A percentile compares a stretch with the other conserved stretches of the same genome.
Conservation (phyloP, 2,113 vertebrate genomes). For the Choloepus hoffmanni region DNA sequence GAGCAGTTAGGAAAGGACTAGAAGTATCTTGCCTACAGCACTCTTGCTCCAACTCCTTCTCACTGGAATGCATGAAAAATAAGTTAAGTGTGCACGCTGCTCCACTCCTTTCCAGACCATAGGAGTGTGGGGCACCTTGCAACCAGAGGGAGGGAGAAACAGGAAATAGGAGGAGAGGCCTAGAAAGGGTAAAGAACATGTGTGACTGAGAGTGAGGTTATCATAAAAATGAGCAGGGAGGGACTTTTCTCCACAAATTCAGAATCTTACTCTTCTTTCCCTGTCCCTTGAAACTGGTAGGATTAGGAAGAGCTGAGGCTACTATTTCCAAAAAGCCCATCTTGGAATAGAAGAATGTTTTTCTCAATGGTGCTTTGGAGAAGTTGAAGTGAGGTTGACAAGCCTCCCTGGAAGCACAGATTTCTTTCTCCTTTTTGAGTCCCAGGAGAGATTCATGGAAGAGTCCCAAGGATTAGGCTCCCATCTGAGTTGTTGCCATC, state of each 20-base stretch:
- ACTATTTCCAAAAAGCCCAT: neutral
- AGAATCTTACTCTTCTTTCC: too few relatives aligned
- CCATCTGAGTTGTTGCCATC: neutral
- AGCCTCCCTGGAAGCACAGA: neutral
- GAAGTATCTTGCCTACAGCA: constrained; percentile 66
- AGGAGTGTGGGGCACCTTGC: neutral
- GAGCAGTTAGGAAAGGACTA: constrained; percentile 48
- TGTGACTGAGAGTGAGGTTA: neutral
- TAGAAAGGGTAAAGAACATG: neutral
- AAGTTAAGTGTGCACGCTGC: constrained; percentile 55
- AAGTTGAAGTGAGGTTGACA: neutral
- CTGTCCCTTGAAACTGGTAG: neutral
- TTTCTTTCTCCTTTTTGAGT: neutral
- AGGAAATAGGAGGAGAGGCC: neutral
- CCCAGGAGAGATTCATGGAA: neutral
- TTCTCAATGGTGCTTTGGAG: neutral
- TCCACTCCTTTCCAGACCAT: constrained; percentile 34
- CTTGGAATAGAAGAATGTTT: neutral
- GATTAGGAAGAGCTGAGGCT: neutral
- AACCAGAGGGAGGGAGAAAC: neutral
- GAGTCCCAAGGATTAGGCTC: neutral
- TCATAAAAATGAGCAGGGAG: neutral
- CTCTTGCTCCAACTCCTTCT: constrained; percentile 41
- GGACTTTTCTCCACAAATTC: neutral
- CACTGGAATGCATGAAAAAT: constrained; percentile 82